Evolutionary conservation across 2,888 invertebrate species (phyloP).

Genomic region (Halictus ligatus): DNA sequence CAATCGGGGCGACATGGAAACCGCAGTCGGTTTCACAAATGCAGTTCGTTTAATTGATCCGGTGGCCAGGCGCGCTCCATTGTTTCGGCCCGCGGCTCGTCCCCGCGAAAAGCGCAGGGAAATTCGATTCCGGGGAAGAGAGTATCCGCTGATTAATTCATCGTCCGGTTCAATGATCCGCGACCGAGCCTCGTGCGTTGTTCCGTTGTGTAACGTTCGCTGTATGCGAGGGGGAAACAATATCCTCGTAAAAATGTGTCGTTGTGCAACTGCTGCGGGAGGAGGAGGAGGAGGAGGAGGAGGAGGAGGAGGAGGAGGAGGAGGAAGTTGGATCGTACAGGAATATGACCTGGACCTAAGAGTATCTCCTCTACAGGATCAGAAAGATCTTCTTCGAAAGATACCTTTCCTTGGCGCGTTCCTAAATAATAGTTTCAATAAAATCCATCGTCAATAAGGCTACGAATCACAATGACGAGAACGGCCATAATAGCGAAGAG

Average conservation of each 20-base stretch:
- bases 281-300: background rate
- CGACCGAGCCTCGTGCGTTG: constrained; percentile 31
- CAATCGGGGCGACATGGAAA: background rate
- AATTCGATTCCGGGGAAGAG: constrained; percentile 48
- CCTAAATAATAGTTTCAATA: no score
- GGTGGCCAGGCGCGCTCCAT: background rate
- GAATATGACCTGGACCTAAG: background rate
- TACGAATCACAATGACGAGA: background rate
- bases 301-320: background rate
- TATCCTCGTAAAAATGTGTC: constrained; percentile 5
- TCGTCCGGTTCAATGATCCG: constrained; percentile 61
- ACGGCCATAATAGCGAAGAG: background rate
- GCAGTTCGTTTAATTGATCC: background rate
- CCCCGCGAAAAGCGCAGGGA: constrained; percentile 36
- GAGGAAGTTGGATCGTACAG: background rate
- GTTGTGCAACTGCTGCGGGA: background rate
- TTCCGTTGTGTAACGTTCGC: constrained; percentile 43
- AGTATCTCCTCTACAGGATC: background rate
- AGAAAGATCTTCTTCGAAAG: background rate
- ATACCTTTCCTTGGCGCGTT: no score
- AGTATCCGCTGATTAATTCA: constrained; percentile 55
- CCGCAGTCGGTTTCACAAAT: background rate
- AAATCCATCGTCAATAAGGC: background rate
- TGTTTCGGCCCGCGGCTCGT: background rate
- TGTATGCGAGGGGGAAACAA: constrained; percentile 19